Conservation (phyloP, 2,113 vertebrate species). For the Microcebus lehilahytsara region DNA sequence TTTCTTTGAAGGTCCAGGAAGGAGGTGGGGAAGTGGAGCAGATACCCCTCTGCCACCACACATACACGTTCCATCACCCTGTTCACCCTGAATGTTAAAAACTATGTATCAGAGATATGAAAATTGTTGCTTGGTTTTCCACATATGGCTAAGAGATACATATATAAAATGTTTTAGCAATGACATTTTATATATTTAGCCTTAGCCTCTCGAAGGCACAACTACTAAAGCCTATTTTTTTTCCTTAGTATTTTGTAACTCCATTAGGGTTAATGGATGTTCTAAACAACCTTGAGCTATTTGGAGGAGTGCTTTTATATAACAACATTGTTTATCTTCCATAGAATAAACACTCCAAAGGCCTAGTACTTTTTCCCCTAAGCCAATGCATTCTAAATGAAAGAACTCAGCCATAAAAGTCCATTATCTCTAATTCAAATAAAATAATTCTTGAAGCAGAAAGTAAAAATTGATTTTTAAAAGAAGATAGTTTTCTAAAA, state of each 20-base stretch:
- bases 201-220: background rate
- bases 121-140: conserved; percentile 13
- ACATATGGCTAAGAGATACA: background rate
- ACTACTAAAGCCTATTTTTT: background rate
- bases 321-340: background rate
- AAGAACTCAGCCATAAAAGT: conserved; percentile 27
- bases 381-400: background rate
- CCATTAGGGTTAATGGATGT: background rate
- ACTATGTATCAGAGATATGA: background rate
- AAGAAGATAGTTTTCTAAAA: background rate
- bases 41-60: background rate
- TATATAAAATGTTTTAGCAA: background rate
- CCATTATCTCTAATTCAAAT: conserved; percentile 1
- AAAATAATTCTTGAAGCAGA: background rate
- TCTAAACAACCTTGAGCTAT: conserved; percentile 32
- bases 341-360: background rate
- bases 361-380: background rate
- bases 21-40: background rate
- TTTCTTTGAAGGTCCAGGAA: background rate
- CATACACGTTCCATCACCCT: too few species aligned
- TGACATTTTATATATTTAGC: background rate
- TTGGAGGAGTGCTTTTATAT: conserved; percentile 27
- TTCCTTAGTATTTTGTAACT: conserved; percentile 32
- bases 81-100: background rate
- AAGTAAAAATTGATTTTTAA: conserved; percentile 3